A percentile compares a stretch with the other conserved stretches of the same genome.
Evolutionary conservation across 1,140 invertebrate species (phyloP).

Genomic region (Apis dorsata): DNA sequence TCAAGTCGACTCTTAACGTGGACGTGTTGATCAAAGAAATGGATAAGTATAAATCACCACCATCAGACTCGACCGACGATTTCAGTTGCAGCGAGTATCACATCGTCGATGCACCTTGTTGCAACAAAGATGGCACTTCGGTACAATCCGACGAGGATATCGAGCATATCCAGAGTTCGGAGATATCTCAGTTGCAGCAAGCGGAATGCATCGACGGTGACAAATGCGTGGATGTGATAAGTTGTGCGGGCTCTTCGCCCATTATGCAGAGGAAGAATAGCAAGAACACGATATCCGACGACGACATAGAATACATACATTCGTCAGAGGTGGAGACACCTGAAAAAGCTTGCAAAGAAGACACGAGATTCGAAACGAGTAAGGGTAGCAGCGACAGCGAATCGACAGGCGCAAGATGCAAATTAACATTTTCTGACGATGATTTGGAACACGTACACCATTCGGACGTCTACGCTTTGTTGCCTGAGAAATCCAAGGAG

Average conservation of each 20-base stretch:
- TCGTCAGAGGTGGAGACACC: conserved; percentile 62
- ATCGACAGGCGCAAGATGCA: not conserved
- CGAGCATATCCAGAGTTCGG: conserved; percentile 70
- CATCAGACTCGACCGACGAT: conserved; percentile 62
- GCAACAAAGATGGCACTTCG: conserved; percentile 42
- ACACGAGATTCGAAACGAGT: not conserved
- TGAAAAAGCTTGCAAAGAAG: not conserved
- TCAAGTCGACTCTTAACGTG: not conserved
- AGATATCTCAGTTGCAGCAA: conserved; percentile 53
- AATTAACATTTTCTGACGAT: conserved; percentile 68
- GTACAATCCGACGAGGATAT: conserved; percentile 74
- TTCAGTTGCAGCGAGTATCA: conserved; percentile 70
- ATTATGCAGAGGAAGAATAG: conserved; percentile 67
- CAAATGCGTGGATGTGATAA: not conserved
- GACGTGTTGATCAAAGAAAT: not conserved
- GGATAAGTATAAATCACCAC: conserved; percentile 33
- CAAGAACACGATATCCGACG: conserved; percentile 75
- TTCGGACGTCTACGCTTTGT: conserved; percentile 53
- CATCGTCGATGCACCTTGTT: conserved; percentile 60
- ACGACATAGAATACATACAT: conserved; percentile 76
- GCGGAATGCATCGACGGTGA: not conserved
- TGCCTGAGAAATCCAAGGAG: not conserved
- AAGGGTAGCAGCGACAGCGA: conserved; percentile 24
- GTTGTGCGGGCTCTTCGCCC: conserved; percentile 44
- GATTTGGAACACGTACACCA: conserved; percentile 73